Evolutionary conservation across 2,113 vertebrate species (phyloP).

Genomic region (Isichthys henryi): DNA sequence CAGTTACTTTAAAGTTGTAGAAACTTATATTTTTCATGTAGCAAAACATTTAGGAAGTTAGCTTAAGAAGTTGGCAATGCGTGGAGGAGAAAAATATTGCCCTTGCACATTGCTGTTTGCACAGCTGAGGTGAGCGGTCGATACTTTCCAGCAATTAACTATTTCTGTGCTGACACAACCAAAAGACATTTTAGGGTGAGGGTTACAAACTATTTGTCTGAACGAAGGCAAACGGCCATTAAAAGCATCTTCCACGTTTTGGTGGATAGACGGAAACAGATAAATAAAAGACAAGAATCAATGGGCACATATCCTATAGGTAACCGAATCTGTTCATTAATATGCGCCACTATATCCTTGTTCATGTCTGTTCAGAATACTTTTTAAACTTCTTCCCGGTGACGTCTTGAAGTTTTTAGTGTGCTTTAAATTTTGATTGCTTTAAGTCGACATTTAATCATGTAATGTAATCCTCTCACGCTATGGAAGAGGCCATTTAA

Average conservation of each 20-base stretch:
- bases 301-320: not conserved
- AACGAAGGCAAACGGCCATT: not conserved
- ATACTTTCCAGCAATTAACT: conserved; percentile 22
- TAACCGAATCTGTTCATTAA: not conserved
- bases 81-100: conserved; percentile 25
- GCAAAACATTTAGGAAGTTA: conserved; percentile 20
- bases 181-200: conserved; percentile 9
- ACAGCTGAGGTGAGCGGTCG: conserved; percentile 32
- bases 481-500: not conserved
- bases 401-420: not conserved
- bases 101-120: conserved; percentile 25
- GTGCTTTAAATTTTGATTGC: not conserved
- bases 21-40: conserved; percentile 1
- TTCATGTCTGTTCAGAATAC: not conserved
- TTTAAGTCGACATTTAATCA: not conserved
- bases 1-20: not conserved
- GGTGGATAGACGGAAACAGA: not conserved
- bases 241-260: not conserved
- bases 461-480: not conserved
- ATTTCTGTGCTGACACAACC: not conserved
- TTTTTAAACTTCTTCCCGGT: not conserved
- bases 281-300: not conserved
- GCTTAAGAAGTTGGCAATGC: conserved; percentile 24
- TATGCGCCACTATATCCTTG: not conserved
- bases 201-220: not conserved